Evolutionary conservation across 2,797 vertebrate species (phyloP).

Genomic region (Pseudochirops cupreus): DNA sequence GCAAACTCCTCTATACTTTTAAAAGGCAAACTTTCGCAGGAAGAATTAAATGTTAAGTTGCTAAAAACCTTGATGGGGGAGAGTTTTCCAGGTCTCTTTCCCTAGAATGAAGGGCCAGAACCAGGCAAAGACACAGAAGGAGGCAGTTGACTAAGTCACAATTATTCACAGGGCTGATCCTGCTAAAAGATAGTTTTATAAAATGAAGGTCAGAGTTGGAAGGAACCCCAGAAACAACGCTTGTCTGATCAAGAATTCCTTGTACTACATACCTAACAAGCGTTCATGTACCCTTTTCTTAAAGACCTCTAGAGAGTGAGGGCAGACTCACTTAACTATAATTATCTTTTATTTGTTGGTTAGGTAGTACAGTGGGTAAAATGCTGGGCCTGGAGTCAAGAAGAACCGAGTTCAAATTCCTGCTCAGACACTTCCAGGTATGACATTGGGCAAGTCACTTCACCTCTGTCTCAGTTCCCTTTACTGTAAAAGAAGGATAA

Average conservation of each 20-base stretch:
- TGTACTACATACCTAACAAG: not conserved
- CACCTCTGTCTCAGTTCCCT: too few species aligned
- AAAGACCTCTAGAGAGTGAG: not conserved
- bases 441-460: not conserved
- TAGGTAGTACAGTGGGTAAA: not conserved
- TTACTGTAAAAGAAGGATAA: not conserved
- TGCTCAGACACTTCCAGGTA: not conserved
- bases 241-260: not conserved
- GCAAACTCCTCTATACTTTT: slow-evolving; percentile 10
- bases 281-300: not conserved
- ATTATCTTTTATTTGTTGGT: not conserved
- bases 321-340: not conserved
- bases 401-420: not conserved
- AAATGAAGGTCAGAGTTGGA: not conserved
- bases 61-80: slow-evolving; percentile 34
- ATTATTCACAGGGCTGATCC: not conserved
- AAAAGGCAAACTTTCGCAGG: slow-evolving; percentile 38
- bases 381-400: not conserved
- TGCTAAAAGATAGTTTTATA: not conserved
- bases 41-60: slow-evolving; percentile 5
- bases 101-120: not conserved
- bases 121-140: not conserved
- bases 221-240: not conserved
- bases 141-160: not conserved
- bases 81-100: slow-evolving; percentile 32